Evolutionary conservation across 30 jellyfish, hydroid and myxozoan species (phyloP).

Genomic region (Pelagia noctiluca): DNA sequence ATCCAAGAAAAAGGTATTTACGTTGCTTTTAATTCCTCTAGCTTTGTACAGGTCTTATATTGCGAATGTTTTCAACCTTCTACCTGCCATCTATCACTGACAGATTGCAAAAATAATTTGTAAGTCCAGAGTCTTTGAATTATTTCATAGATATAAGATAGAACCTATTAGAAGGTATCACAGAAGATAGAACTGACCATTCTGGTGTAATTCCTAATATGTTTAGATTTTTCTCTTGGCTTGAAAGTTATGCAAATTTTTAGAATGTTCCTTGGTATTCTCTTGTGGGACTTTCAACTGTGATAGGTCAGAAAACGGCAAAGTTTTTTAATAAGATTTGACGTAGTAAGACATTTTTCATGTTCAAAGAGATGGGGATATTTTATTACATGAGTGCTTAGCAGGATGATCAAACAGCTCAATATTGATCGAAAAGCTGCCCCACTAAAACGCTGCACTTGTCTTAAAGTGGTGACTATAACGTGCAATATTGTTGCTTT

Average conservation of each 20-base stretch:
- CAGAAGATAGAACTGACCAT: too few relatives aligned
- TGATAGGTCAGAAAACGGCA: too few relatives aligned
- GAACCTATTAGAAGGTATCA: neutral
- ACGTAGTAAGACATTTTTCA: too few relatives aligned
- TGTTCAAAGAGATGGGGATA: too few relatives aligned
- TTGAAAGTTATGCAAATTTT: too few relatives aligned
- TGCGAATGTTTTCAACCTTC: neutral
- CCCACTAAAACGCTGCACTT: too few relatives aligned
- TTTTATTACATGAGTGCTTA: neutral
- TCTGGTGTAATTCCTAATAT: too few relatives aligned
- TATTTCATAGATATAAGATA: too few relatives aligned
- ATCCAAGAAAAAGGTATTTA: constrained; percentile 1
- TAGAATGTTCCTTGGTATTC: too few relatives aligned
- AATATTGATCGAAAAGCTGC: neutral
- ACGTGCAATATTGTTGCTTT: neutral
- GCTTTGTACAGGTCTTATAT: neutral
- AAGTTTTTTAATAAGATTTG: too few relatives aligned
- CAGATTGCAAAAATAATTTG: neutral
- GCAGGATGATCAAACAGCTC: neutral
- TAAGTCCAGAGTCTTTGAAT: neutral
- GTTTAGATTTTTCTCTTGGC: too few relatives aligned
- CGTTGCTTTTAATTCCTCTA: neutral
- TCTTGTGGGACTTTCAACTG: too few relatives aligned
- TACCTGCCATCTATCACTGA: neutral
- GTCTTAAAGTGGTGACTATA: neutral